Conservation (phyloP, 2,113 vertebrate species). For the Ancistrus triradiatus region DNA sequence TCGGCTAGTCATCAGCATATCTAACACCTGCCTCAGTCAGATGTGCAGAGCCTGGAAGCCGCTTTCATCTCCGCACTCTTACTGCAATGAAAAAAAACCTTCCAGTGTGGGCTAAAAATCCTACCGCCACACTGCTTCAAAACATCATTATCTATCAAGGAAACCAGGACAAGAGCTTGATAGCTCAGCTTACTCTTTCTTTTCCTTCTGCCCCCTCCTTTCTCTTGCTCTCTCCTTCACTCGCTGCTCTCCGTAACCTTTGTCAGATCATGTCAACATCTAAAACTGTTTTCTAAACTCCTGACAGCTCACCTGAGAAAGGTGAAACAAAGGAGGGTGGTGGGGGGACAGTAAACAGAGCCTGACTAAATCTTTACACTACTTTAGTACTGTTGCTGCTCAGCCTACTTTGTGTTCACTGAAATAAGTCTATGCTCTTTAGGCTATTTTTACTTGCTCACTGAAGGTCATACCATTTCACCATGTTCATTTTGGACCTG, state of each 20-base stretch:
- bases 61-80: slow-evolving; percentile 81
- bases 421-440: too few relatives aligned
- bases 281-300: slow-evolving; percentile 54
- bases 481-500: too few relatives aligned
- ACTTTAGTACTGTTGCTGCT: background rate
- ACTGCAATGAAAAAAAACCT: slow-evolving; percentile 20
- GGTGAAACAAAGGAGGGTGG: slow-evolving; percentile 7
- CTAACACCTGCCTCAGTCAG: slow-evolving; percentile 92
- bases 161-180: slow-evolving; percentile 71
- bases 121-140: slow-evolving; percentile 67
- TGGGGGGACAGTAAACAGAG: background rate
- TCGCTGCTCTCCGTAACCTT: slow-evolving; percentile 55
- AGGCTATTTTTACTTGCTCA: too few relatives aligned
- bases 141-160: slow-evolving; percentile 76
- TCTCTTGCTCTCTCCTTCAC: slow-evolving; percentile 27
- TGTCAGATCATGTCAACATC: slow-evolving; percentile 61
- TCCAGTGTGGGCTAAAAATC: slow-evolving; percentile 37
- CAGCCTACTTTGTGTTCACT: too few relatives aligned
- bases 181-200: slow-evolving; percentile 49
- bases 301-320: slow-evolving; percentile 39
- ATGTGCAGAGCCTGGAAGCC: slow-evolving; percentile 77
- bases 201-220: slow-evolving; percentile 42
- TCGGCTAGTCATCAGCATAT: slow-evolving; percentile 93
- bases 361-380: slow-evolving; percentile 9
- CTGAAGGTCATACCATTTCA: too few relatives aligned